Percentiles rank a stretch among this genome's conserved stretches.
Evolutionary conservation across 2,113 vertebrate genomes (phyloP).

Genomic region (Helogale parvula): DNA sequence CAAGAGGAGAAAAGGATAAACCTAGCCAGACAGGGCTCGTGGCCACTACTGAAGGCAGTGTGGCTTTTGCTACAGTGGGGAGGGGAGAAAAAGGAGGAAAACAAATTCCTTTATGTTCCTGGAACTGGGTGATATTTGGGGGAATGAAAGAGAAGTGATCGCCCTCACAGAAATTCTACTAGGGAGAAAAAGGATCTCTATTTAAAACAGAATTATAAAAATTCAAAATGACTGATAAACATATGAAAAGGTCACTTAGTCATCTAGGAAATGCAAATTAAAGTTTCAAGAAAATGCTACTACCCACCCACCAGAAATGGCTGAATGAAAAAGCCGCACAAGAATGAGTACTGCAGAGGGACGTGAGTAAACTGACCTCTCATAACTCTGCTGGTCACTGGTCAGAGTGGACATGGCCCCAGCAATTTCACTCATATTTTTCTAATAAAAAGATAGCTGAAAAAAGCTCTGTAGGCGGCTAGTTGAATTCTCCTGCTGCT

Average conservation of each 20-base stretch:
- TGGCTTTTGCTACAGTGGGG: neutral
- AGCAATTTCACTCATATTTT: neutral
- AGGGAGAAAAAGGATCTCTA: neutral
- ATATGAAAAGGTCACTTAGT: neutral
- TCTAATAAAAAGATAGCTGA: neutral
- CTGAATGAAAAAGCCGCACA: neutral
- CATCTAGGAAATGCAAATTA: neutral
- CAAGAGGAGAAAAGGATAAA: too few relatives aligned
- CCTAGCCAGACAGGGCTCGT: too few relatives aligned
- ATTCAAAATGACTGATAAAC: neutral
- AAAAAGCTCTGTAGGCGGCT: neutral
- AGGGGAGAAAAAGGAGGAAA: neutral
- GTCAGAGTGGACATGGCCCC: neutral
- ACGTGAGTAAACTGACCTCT: neutral
- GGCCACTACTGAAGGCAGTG: neutral
- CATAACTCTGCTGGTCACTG: neutral
- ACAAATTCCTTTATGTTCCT: neutral
- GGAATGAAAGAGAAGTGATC: neutral
- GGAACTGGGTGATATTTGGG: neutral
- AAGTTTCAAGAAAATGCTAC: too few relatives aligned
- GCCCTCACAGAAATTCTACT: neutral
- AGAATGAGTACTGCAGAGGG: neutral
- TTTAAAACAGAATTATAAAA: neutral
- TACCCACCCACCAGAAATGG: neutral
- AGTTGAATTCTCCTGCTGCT: neutral